Evolutionary conservation across 2,797 vertebrate species (phyloP).

Genomic region (Cercopithecus neglectus): DNA sequence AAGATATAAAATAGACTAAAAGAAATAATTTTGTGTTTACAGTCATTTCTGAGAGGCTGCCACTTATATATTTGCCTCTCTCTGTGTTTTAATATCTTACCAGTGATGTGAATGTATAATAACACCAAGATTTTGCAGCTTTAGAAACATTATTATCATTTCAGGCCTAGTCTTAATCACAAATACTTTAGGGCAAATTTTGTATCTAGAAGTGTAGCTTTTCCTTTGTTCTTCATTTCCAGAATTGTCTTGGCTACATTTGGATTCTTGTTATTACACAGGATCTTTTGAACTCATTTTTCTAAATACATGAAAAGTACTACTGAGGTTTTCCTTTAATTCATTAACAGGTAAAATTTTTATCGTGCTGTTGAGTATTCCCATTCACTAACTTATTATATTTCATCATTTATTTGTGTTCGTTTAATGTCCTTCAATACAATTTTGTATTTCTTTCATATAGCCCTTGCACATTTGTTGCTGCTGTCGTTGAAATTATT

Average conservation of each 20-base stretch:
- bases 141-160: neutral
- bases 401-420: neutral
- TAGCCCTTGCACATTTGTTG: neutral
- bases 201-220: neutral
- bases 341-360: neutral
- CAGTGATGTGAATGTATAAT: neutral
- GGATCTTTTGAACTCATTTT: neutral
- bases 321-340: neutral
- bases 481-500: neutral
- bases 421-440: neutral
- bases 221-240: neutral
- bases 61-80: neutral
- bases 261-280: neutral
- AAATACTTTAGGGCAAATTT: neutral
- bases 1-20: neutral
- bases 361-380: neutral
- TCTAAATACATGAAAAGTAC: neutral
- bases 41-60: neutral
- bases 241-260: neutral
- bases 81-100: neutral
- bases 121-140: neutral
- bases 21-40: neutral
- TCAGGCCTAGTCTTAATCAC: neutral
- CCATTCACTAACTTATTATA: neutral
- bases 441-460: neutral